phyloP scores from a whole-genome alignment of 2,113 vertebrate species.

The Tachuris rubrigastra region DNA sequence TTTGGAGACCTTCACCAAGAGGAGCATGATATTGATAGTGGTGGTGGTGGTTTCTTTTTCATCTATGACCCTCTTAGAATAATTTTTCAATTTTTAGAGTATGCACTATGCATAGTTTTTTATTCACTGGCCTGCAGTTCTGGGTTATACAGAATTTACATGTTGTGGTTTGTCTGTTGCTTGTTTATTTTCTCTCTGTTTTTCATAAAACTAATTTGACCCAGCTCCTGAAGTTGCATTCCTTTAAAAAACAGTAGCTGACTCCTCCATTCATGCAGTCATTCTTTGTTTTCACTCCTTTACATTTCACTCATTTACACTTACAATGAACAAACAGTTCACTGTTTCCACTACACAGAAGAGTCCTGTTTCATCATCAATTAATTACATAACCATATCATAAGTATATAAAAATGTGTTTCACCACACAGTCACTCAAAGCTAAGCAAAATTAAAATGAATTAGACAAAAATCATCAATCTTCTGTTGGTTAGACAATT shows the following conservation, averaged over 20 bases:
- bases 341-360: background rate
- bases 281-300: background rate
- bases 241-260: background rate
- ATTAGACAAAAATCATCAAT: background rate
- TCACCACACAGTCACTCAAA: background rate
- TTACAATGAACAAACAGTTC: background rate
- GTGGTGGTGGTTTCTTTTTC: background rate
- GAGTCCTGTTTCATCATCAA: background rate
- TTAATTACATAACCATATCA: background rate
- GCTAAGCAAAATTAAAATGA: background rate
- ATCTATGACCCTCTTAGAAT: background rate
- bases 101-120: background rate
- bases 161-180: background rate
- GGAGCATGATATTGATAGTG: background rate
- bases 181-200: background rate
- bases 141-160: background rate
- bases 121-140: background rate
- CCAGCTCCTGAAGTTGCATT: background rate
- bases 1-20: background rate
- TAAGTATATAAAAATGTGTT: background rate
- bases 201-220: background rate
- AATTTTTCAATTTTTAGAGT: background rate
- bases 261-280: fast-evolving
- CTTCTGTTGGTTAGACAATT: background rate
- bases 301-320: background rate